A percentile compares a stretch with the other conserved stretches of the same genome.
These are phyloP conservation scores for Stictonetta naevosa DNA, from an alignment of 2,113 vertebrate species.

Conservation along the genomic window DNA sequence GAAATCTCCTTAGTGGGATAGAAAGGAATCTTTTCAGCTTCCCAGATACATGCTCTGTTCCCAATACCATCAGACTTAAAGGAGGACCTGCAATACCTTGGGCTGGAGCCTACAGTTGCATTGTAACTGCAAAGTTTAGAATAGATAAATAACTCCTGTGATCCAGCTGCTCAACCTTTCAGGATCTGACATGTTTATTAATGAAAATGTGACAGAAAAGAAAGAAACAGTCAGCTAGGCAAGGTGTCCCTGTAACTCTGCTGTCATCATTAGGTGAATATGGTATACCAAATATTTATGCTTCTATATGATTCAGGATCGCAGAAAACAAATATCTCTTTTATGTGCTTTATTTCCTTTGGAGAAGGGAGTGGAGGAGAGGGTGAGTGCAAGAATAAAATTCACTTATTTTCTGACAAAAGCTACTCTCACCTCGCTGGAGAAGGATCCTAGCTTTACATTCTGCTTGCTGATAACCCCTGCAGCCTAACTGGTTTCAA, in stretches of 20 bases:
- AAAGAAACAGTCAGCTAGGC: constrained; percentile 7
- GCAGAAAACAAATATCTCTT: constrained; percentile 32
- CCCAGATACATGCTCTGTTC: constrained; percentile 1
- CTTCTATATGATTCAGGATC: constrained; percentile 25
- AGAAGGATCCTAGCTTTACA: not conserved
- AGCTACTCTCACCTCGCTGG: not conserved
- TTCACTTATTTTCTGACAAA: constrained; percentile 12
- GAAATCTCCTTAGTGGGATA: constrained; percentile 17
- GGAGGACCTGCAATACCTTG: not conserved
- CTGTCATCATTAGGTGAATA: constrained; percentile 46
- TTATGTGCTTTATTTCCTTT: constrained; percentile 44
- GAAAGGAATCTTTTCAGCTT: constrained; percentile 35
- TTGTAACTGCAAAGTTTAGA: not conserved
- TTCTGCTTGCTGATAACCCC: constrained; percentile 1
- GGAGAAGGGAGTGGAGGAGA: not conserved
- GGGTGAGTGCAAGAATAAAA: constrained; percentile 34
- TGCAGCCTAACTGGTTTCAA: not conserved
- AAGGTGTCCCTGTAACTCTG: constrained; percentile 11
- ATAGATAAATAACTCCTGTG: not conserved
- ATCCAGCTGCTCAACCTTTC: constrained; percentile 15
- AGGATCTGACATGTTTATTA: constrained; percentile 35
- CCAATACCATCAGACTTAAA: not conserved
- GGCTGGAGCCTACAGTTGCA: not conserved
- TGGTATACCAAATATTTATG: constrained; percentile 2
- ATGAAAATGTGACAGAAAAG: constrained; percentile 6